Conservation (phyloP, 2,888 invertebrate species). For the Dynastes hyllus region DNA sequence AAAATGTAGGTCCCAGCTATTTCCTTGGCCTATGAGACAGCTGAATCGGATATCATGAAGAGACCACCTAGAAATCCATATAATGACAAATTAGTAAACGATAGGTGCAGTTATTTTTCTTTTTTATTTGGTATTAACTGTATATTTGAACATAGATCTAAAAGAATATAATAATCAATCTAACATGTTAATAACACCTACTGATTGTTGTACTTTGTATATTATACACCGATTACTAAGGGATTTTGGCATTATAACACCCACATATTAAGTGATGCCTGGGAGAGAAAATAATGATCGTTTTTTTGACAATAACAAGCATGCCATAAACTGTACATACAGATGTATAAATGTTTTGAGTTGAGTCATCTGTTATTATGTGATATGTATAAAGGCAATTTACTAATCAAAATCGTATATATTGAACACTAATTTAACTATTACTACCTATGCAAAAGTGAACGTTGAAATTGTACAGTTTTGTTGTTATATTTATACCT, state of each 20-base stretch:
- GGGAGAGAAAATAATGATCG: conserved; percentile 6
- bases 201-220: neutral
- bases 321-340: conserved; percentile 28
- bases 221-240: neutral
- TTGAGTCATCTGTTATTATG: neutral
- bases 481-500: neutral
- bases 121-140: conserved; percentile 26
- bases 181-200: conserved; percentile 39
- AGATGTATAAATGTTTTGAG: conserved; percentile 31
- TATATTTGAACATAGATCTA: conserved; percentile 8
- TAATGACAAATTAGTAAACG: conserved; percentile 90
- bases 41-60: conserved; percentile 92
- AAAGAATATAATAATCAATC: conserved; percentile 9
- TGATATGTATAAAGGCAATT: neutral
- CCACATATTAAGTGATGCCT: conserved; percentile 45
- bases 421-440: neutral
- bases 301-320: conserved; percentile 41
- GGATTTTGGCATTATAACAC: conserved; percentile 36
- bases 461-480: conserved; percentile 45
- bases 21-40: conserved; percentile 90
- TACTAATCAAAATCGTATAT: conserved; percentile 1
- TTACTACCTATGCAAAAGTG: conserved; percentile 39
- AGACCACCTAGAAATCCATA: conserved; percentile 87
- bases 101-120: conserved; percentile 61
- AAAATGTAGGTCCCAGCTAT: conserved; percentile 81